Evolutionary conservation across 2,113 vertebrate genomes (phyloP), one percentile per base, ranked within the genome.

Genomic region (Leptosomus discolor): DNA sequence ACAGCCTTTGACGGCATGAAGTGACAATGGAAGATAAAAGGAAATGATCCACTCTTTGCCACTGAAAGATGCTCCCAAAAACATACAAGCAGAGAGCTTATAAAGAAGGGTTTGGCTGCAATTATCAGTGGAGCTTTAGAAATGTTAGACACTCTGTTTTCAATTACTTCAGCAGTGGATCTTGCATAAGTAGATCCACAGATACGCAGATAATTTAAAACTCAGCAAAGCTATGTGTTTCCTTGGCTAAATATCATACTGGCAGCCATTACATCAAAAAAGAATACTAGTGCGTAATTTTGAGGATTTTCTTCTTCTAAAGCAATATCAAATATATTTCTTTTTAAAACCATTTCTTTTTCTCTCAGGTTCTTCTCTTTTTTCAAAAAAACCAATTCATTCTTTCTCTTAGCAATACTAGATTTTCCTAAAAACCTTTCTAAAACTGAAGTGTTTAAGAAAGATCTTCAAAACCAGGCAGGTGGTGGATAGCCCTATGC

Each of bases 21-120:
- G 32, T 85, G 89, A 70, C 67, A 84, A 6, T 60, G 70, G 74
- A 82, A 90, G 84, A 92, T 85, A 69, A 79, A 92, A 94, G 21
- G 57, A 93, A 88, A 60, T 60, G 30, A 92, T 79, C 39, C 32
- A 24, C 34, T 78, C 37, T 90, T 67, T 76, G n/a, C n/a, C n/a
- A 45, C 58, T 91, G 45, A 84, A 87, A 84, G 32, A 54, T 50
- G 23, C 15, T 78, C 50, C 43, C 43, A 24, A 75, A 82, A 89
- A 53, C 19, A 37, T 75, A n/a, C 43, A 78, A 60, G 45, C 17
- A 56, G 43, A 85, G 34, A 67, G 18, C 36, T 82, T 73, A 39
- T 45, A 90, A 75, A 58, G 56, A 75, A 60, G 20, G 11, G 9
- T 56, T 60, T 68, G 56, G 1, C 36, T 94, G 43, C 29, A 87